Evolutionary conservation across 2,113 vertebrate genomes (phyloP).

Genomic region (Martes martes): DNA sequence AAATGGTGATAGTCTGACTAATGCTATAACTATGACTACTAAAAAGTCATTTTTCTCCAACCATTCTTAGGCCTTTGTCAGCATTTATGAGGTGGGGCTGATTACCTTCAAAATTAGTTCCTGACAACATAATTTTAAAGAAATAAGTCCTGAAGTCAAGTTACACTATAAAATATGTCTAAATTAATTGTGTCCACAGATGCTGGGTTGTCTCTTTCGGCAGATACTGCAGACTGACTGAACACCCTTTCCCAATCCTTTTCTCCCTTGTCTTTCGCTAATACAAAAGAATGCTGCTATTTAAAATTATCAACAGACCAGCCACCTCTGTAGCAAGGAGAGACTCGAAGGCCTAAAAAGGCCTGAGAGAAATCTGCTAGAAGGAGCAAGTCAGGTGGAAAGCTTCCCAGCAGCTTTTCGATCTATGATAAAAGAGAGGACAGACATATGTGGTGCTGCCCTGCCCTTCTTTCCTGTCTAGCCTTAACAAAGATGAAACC

Average conservation of each 20-base stretch:
- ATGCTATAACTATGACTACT: not conserved
- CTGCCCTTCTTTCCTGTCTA: not conserved
- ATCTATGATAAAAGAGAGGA: not conserved
- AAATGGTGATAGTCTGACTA: not conserved
- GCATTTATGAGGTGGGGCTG: not conserved
- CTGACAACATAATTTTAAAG: not conserved
- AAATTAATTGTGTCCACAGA: not conserved
- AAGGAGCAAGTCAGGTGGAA: not conserved
- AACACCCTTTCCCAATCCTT: not conserved
- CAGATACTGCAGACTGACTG: not conserved
- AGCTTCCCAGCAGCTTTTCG: not conserved
- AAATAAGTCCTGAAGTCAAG: not conserved
- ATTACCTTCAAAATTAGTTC: not conserved
- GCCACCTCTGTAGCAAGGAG: not conserved
- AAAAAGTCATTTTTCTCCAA: not conserved
- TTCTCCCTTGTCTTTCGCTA: not conserved
- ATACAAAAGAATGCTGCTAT: not conserved
- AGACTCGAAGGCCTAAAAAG: not conserved
- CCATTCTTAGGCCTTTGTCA: not conserved
- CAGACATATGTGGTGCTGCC: not conserved
- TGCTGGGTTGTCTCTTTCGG: not conserved
- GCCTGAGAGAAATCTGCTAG: not conserved
- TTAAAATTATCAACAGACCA: not conserved
- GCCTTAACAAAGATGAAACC: not conserved
- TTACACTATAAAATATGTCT: not conserved